Evolutionary conservation across 2,888 invertebrate species (phyloP).

Genomic region (Perithous albicinctus): DNA sequence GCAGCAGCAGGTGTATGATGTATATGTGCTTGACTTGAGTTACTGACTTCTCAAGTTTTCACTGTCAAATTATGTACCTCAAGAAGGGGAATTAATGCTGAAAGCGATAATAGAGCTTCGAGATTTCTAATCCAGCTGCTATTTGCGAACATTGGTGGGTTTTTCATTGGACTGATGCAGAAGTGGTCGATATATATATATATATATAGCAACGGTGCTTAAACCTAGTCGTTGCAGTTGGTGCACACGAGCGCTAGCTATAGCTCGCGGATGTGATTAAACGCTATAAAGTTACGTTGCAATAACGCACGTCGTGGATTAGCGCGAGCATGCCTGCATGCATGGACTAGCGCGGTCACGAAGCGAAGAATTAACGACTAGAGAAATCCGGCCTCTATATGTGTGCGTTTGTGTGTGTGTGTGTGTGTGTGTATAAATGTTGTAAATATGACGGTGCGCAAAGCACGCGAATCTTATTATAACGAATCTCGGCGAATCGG

Average conservation of each 20-base stretch:
- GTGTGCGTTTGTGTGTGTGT: too few species aligned
- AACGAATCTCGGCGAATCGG: constrained; percentile 57
- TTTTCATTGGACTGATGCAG: neutral
- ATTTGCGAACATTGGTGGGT: constrained; percentile 37
- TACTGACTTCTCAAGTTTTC: constrained; percentile 63
- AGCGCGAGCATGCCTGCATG: constrained; percentile 52
- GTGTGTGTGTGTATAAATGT: too few species aligned
- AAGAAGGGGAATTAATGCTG: neutral
- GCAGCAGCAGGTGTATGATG: constrained; percentile 14
- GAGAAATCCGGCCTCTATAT: constrained; percentile 47
- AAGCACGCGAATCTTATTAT: constrained; percentile 55
- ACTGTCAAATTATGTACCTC: constrained; percentile 58
- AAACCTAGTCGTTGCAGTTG: constrained; percentile 11
- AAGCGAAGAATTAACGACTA: constrained; percentile 60
- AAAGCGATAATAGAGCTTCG: constrained; percentile 3
- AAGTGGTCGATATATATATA: constrained; percentile 1
- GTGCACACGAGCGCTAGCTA: constrained; percentile 42
- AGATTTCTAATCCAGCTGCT: constrained; percentile 56
- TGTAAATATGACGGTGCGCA: constrained; percentile 34
- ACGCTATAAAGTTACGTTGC: constrained; percentile 69
- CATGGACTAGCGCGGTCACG: constrained; percentile 60
- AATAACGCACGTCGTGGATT: constrained; percentile 65
- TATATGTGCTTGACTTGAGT: neutral
- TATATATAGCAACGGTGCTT: constrained; percentile 12
- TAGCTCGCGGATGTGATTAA: constrained; percentile 66